Evolutionary conservation across 1,140 invertebrate genomes (phyloP), one percentile per base, ranked within the genome.

Genomic region (Holotrichia oblita): DNA sequence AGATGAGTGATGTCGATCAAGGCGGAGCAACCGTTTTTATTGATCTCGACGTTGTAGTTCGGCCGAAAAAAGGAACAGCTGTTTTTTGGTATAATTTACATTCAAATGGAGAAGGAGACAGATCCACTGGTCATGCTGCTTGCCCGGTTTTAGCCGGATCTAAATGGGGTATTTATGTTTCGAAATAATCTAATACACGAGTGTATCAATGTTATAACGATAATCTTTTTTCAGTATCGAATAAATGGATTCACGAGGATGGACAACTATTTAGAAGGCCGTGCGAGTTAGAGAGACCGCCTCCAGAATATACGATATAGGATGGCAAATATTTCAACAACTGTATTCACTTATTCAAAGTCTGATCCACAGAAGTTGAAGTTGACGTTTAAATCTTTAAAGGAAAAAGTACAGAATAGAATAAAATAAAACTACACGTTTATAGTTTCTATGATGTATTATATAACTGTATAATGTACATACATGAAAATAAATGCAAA

Each of bases 161-260:
- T 27, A 99, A 99, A 90, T 99, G 98, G 98, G 96, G 95, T 96
- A n/a, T n/a, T n/a, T n/a, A 88, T 85, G 89, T 85, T 40, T 6
- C 76, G 14, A 61, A 20, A 44, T 78, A 8, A 24, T n/a, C n/a
- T 42, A 55, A 22, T n/a, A 64, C 8, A 20, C 0, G 14, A 55
- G 41, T 76, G 48, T 6, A 9, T 55, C 12, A 2, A 2, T 24
- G 73, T 40, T 74, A 6, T 74, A 34, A 24, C 8, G 27, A 73
- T 64, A 40, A 76, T 76, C 42, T 34, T 27, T n/a, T 27, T 76
- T 27, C 44, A 97, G 98, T 99, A n/a, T 96, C 95, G 3, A 99
- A 99, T 88, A 99, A 99, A 90, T 99, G 98, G 98, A 93, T 99
- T 73, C 98, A 99, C 86, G 97, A 99, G 87, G 88, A 92, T 80